Conservation (phyloP, 2,888 invertebrate species). For the Cephus pulcher region DNA sequence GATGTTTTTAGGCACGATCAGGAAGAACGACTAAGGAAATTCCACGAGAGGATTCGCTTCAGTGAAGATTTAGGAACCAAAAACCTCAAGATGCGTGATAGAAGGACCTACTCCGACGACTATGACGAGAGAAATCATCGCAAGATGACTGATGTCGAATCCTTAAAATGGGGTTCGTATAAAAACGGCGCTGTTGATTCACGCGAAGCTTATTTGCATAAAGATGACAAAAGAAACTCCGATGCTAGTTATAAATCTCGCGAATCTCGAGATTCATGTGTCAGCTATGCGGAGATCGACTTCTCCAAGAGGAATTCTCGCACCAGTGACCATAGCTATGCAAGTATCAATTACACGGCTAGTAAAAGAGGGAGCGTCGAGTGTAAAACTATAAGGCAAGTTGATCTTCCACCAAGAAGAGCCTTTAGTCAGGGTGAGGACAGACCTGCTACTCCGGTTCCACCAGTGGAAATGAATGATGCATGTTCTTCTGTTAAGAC, state of each 20-base stretch:
- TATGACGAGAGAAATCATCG: slow-evolving; percentile 37
- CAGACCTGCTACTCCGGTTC: slow-evolving; percentile 26
- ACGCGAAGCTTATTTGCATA: neutral
- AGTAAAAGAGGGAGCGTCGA: slow-evolving; percentile 44
- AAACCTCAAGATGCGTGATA: neutral
- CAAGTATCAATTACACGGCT: slow-evolving; percentile 24
- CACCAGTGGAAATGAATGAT: slow-evolving; percentile 38
- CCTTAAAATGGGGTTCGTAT: neutral
- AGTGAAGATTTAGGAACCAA: slow-evolving; percentile 35
- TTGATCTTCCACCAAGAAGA: slow-evolving; percentile 42
- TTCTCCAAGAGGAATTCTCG: slow-evolving; percentile 30
- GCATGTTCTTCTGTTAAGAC: slow-evolving; percentile 17
- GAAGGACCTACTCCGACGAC: slow-evolving; percentile 53
- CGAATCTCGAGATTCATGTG: slow-evolving; percentile 24
- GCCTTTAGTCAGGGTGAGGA: slow-evolving; percentile 49
- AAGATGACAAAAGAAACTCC: slow-evolving; percentile 29
- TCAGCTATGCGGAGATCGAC: slow-evolving; percentile 27
- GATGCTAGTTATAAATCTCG: slow-evolving; percentile 25
- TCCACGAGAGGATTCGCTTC: slow-evolving; percentile 37
- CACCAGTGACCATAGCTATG: slow-evolving; percentile 37
- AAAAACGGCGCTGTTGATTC: neutral
- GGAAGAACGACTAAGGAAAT: slow-evolving; percentile 38
- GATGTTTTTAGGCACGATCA: slow-evolving; percentile 24
- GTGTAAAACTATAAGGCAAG: slow-evolving; percentile 26
- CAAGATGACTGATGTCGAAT: neutral